phyloP scores from a whole-genome alignment of 2,113 vertebrate species.

The Muntiacus reevesi region DNA sequence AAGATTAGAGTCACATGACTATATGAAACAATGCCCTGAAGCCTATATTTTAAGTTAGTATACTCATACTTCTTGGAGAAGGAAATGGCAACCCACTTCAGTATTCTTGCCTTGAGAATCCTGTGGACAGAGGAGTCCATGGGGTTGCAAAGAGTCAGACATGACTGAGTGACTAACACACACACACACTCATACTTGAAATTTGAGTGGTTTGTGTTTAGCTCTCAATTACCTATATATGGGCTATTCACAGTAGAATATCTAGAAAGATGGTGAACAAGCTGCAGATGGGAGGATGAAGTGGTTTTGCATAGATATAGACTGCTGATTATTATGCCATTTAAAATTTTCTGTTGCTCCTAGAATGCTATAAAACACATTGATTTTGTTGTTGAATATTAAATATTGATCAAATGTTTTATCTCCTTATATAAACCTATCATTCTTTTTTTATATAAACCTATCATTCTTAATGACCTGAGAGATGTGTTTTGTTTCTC shows the following conservation, averaged over 20 bases:
- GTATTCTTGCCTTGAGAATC: not conserved
- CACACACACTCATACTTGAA: not conserved
- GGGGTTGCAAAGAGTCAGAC: not conserved
- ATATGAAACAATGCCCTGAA: not conserved
- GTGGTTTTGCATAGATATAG: not conserved
- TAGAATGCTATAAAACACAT: constrained; percentile 1
- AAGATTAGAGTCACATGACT: not conserved
- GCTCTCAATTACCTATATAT: not conserved
- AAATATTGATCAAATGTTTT: constrained; percentile 27
- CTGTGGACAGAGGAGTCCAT: not conserved
- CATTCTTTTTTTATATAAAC: not conserved
- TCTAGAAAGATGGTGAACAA: not conserved
- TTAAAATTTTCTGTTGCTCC: not conserved
- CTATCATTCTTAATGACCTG: not conserved
- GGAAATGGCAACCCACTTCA: not conserved
- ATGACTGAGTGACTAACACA: not conserved
- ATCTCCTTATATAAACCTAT: not conserved
- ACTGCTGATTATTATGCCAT: not conserved
- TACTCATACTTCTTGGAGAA: not conserved
- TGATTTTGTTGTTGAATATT: not conserved
- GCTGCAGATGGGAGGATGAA: not conserved
- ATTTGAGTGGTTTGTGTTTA: not conserved
- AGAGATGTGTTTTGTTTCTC: not conserved
- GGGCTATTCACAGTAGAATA: not conserved
- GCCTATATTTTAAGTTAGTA: not conserved